Evolutionary conservation across 2,888 invertebrate species (phyloP), one percentile per base, ranked within the genome.

Genomic region (Andricus quercusramuli): DNA sequence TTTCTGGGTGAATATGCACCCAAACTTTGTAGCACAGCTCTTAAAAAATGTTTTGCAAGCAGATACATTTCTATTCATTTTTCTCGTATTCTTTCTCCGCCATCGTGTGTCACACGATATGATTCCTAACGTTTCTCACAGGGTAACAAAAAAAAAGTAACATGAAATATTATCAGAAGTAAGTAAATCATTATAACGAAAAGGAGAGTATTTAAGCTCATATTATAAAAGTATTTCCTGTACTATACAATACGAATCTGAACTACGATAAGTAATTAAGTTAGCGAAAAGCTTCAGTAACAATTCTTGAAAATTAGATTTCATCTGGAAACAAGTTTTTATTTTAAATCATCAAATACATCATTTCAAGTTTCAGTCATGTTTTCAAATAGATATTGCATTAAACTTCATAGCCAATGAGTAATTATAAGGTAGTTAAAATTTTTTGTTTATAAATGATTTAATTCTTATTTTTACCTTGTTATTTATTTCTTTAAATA

Each of bases 121-220:
- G 88, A 87, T 90, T 84, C 87, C 87, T 88, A 87, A 86, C 85
- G 83, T 89, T 89, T 87, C 86, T 92, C 91, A 92, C 92, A 92
- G 92, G 92, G 92, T 93, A 92, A 92, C 84, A 81, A 81, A 84
- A 79, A 79, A 85, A 78, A 80, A 85, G 84, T 83, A 82, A 82
- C 85, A 79, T 44, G 22, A 82, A 87, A 88, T 89, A 90, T 90
- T 90, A 90, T 88, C 88, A 86, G 83, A 86, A 85, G 78, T 83
- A 84, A 85, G 79, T 32, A 74, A 87, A 86, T 86, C 86, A 84
- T 82, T 88, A 89, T 51, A 51, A 29, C 88, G 88, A 83, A 84
- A 85, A 79, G 80, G 85, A 88, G 85, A 86, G 80, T 89, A 88
- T 88, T 87, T 90, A 89, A 87, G 87, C 88, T 83, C 85, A 87